Evolutionary conservation across 2,113 vertebrate genomes (phyloP).

Genomic region (Pachyramphus minor): DNA sequence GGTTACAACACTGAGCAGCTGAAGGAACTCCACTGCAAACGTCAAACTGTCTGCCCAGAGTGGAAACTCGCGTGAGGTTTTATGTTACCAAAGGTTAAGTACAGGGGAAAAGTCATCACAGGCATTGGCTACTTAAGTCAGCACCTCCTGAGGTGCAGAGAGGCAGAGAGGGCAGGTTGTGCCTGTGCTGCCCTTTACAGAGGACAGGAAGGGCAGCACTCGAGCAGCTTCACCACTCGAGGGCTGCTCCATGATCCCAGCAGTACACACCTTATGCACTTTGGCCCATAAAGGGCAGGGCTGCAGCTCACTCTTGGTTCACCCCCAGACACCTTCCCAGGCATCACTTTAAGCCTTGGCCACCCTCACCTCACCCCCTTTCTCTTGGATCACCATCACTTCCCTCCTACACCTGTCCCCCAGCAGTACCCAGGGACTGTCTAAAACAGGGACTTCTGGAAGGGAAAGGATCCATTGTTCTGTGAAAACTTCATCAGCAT

Average conservation of each 20-base stretch:
- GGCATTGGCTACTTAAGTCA: not conserved
- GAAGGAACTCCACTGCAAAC: not conserved
- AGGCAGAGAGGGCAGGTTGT: not conserved
- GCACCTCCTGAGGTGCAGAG: not conserved
- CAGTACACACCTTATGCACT: not conserved
- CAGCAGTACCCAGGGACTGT: not conserved
- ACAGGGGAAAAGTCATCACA: fast-evolving
- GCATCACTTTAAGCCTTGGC: not conserved
- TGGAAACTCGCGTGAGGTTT: not conserved
- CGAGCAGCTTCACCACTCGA: not conserved
- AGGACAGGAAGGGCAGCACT: not conserved
- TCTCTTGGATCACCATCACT: not conserved
- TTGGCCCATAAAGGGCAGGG: not conserved
- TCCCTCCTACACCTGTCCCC: not conserved
- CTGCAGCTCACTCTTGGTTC: not conserved
- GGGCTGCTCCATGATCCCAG: not conserved
- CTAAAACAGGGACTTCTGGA: not conserved
- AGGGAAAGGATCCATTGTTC: not conserved
- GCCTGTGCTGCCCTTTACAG: not conserved
- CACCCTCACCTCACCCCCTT: not conserved
- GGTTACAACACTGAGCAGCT: not conserved
- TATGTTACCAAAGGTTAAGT: not conserved
- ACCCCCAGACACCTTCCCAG: not conserved
- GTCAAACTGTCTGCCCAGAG: not conserved
- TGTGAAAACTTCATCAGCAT: not conserved